phyloP scores from a whole-genome alignment of 2,113 vertebrate species.

The Thamnaconus septentrionalis region DNA sequence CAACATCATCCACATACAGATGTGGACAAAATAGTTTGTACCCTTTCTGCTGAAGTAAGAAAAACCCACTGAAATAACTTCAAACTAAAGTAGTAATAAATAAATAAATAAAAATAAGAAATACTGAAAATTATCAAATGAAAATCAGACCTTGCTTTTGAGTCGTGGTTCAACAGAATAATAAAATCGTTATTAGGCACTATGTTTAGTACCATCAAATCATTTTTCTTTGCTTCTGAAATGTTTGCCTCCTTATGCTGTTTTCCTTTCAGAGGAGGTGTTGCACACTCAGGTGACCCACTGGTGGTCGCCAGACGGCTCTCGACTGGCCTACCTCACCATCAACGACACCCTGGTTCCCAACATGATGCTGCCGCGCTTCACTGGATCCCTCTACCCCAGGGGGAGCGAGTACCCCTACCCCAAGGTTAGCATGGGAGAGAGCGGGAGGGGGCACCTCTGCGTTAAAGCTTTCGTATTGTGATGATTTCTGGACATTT shows the following conservation, averaged over 20 bases:
- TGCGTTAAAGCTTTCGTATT: not conserved
- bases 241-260: not conserved
- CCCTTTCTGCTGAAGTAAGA: no score
- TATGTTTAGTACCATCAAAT: no score
- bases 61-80: no score
- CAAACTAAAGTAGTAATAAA: no score
- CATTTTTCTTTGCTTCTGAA: not conserved
- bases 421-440: constrained; percentile 88
- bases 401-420: constrained; percentile 86
- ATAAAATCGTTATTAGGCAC: no score
- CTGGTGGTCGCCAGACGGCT: constrained; percentile 94
- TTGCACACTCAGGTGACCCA: constrained; percentile 84
- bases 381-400: constrained; percentile 88
- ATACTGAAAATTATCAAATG: no score
- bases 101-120: no score
- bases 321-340: constrained; percentile 89
- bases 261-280: constrained; percentile 81
- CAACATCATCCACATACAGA: no score
- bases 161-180: no score
- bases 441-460: no score
- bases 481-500: not conserved
- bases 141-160: no score
- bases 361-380: constrained; percentile 84
- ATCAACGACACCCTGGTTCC: constrained; percentile 90
- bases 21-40: no score